Percentiles rank a stretch among this genome's conserved stretches.
phyloP scores from a whole-genome alignment of 1,140 invertebrate genomes.

The Stegodyphus mimosarum region DNA sequence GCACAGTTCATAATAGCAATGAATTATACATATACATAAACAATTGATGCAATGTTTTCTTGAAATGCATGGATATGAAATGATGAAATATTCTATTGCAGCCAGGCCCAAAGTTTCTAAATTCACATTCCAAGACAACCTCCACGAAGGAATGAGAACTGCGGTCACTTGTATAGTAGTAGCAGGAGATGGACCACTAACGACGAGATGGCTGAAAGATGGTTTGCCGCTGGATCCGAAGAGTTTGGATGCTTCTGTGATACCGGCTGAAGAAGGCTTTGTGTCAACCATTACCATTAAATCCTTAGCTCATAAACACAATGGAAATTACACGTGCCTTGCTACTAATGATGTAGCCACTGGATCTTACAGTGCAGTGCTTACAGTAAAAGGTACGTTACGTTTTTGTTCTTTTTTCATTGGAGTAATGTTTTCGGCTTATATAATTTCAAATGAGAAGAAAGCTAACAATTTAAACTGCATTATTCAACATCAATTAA shows the following conservation, averaged over 20 bases:
- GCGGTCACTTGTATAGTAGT: constrained; percentile 69
- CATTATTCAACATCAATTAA: no score
- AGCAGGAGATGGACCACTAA: constrained; percentile 70
- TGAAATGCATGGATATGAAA: background rate
- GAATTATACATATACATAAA: no score
- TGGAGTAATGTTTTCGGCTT: no score
- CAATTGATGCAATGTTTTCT: no score
- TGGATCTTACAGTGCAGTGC: constrained; percentile 69
- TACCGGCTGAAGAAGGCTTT: constrained; percentile 65
- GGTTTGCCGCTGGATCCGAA: constrained; percentile 66
- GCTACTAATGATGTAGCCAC: constrained; percentile 71
- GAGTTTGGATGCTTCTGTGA: constrained; percentile 27
- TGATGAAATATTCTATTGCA: constrained; percentile 61
- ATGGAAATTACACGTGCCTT: constrained; percentile 74
- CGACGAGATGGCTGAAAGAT: constrained; percentile 73
- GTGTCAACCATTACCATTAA: constrained; percentile 68
- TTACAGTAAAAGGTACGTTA: constrained; percentile 43
- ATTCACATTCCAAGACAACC: constrained; percentile 73
- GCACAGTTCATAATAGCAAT: no score
- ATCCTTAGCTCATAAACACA: constrained; percentile 68
- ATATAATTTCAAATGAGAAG: no score
- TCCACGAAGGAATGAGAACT: constrained; percentile 74
- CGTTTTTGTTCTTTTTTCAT: background rate
- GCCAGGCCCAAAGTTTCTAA: constrained; percentile 75
- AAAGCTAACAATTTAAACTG: no score